Conservation (phyloP, 2,797 vertebrate species). For the Chloroceryle amazona region DNA sequence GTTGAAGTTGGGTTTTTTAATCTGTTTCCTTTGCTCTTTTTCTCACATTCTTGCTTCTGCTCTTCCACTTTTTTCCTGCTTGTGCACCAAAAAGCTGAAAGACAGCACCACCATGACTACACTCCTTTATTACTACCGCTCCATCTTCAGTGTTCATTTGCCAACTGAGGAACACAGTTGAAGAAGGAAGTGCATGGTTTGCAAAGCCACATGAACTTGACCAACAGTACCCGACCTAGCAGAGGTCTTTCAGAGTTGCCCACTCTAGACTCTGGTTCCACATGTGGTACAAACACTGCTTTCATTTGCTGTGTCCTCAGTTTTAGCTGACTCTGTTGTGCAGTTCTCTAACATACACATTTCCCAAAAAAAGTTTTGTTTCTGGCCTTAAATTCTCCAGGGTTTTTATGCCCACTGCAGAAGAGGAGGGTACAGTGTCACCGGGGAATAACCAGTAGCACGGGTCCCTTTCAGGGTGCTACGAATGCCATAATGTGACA, state of each 20-base stretch:
- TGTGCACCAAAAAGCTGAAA: neutral
- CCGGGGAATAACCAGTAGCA: neutral
- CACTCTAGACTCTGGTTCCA: neutral
- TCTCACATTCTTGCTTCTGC: neutral
- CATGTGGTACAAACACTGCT: fast-evolving
- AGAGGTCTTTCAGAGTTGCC: neutral
- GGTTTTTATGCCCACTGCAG: neutral
- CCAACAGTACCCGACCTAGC: neutral
- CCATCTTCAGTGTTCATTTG: neutral
- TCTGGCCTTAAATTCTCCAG: neutral
- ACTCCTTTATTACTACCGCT: neutral
- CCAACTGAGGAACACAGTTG: fast-evolving
- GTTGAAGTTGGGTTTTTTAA: neutral
- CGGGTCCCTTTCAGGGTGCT: neutral
- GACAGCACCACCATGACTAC: neutral
- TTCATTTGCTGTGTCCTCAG: neutral
- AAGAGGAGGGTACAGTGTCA: neutral
- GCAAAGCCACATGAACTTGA: neutral
- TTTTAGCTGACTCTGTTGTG: neutral
- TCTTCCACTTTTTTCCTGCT: neutral
- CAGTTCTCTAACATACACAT: neutral
- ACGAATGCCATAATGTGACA: neutral
- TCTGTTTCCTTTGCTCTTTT: neutral
- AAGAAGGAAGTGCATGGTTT: neutral
- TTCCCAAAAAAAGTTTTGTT: neutral